Evolutionary conservation across 2,888 invertebrate genomes (phyloP), one percentile per base, ranked within the genome.

Genomic region (Drosophila meridiana): DNA sequence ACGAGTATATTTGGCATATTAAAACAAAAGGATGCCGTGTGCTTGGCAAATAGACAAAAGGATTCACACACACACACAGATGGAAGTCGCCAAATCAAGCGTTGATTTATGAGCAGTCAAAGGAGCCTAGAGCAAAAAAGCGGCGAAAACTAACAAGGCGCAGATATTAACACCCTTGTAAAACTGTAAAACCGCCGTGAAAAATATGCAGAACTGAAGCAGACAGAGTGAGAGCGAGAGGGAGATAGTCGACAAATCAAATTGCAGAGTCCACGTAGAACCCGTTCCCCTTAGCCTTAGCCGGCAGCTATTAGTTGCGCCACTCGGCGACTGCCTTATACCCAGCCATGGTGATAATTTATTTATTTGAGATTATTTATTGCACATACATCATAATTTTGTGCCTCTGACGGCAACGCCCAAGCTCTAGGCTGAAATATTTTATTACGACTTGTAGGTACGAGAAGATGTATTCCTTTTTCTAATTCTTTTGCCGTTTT

Each of bases 361-460:
- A 91, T 92, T 91, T 91, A 91, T 91, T 91, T 90, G 87, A 90
- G 90, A 92, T 91, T 91, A 92, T 92, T 92, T 92, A 92, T 92
- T 83, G 92, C 89, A 76, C 90, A 90, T 92, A 90, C 89, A 92
- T 92, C 92, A 92, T 87, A 87, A 90, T 87, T 87, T 86, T 75
- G 83, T 77, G 78, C 86, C 79, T 83, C 79, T 81, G 82, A 75
- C 78, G 78, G 62, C 72, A 65, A 67, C 70, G 76, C 81, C 76
- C 76, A 67, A 66, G 48, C 45, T 55, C 7, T 36, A 52, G 36
- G 30, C 48, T 63, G 75, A 82, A 79, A 84, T 84, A 89, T 83
- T 86, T 82, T 82, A 90, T 82, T 90, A 74, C 87, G 55, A 60
- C 50, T 61, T 48, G 34, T 62, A 76, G 72, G 80, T 73, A 76